Percentiles rank a stretch among this genome's conserved stretches.
Conservation (phyloP, 2,888 invertebrate species). For the Homarus gammarus region DNA sequence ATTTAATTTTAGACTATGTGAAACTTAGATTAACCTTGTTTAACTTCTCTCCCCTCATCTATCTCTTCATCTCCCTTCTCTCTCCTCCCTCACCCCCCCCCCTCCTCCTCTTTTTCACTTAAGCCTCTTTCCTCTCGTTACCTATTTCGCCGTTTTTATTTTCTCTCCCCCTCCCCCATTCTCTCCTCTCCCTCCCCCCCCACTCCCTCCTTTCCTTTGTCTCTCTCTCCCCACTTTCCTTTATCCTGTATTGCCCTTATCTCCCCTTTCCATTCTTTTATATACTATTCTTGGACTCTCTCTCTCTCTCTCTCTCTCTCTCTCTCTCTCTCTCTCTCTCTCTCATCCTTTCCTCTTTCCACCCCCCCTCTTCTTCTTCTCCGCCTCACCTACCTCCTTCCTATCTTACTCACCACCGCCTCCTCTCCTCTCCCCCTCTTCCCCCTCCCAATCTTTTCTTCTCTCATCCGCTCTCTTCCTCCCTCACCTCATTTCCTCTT, state of each 20-base stretch:
- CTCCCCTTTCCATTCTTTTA: too few species aligned
- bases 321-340: too few species aligned
- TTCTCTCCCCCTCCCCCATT: not conserved
- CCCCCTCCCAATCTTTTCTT: conserved; percentile 9
- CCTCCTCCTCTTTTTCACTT: conserved; percentile 19
- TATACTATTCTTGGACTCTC: too few species aligned
- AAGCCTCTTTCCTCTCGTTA: too few species aligned
- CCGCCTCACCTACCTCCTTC: too few species aligned
- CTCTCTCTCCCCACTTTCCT: conserved; percentile 9
- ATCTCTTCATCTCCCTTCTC: not conserved
- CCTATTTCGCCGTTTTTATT: not conserved
- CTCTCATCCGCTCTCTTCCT: not conserved
- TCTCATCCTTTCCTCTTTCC: too few species aligned
- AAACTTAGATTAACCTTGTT: not conserved
- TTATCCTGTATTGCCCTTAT: not conserved
- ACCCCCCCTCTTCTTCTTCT: too few species aligned
- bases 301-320: conserved; percentile 47
- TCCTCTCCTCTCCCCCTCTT: conserved; percentile 2
- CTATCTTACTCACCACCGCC: too few species aligned
- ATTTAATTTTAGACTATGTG: not conserved
- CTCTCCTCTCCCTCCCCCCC: not conserved
- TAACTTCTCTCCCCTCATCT: not conserved
- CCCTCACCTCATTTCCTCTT: conserved; percentile 13
- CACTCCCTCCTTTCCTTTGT: not conserved
- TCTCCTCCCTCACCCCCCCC: not conserved